Conservation (phyloP, 2,113 vertebrate species). For the Scomber japonicus region DNA sequence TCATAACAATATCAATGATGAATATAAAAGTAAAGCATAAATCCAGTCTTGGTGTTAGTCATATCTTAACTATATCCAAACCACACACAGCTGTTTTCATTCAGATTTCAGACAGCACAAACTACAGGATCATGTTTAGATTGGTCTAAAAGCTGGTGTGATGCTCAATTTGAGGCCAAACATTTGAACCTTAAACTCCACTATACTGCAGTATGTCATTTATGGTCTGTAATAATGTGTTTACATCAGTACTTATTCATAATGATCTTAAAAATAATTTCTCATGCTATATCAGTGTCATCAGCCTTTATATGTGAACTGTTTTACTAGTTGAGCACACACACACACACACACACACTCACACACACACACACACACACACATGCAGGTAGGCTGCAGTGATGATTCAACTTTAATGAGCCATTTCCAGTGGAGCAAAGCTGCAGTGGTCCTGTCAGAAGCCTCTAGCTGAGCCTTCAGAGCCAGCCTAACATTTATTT, state of each 20-base stretch:
- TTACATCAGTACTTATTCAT: background rate
- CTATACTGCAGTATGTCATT: background rate
- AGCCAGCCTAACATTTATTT: conserved; percentile 45
- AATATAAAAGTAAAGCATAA: too few species aligned
- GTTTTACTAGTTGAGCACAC: background rate
- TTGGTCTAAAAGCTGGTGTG: too few species aligned
- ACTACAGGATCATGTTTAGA: too few species aligned
- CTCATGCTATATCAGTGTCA: background rate
- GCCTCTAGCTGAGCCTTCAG: conserved; percentile 39
- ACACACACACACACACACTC: background rate
- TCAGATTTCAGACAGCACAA: background rate
- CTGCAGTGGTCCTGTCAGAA: conserved; percentile 23
- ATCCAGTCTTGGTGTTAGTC: too few species aligned
- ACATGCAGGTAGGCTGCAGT: conserved; percentile 10
- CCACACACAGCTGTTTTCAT: too few species aligned
- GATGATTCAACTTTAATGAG: conserved; percentile 43
- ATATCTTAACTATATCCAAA: too few species aligned
- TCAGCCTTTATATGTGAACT: background rate
- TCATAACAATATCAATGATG: too few species aligned
- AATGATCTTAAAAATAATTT: background rate
- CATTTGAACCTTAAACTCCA: background rate
- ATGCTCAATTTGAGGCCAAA: background rate
- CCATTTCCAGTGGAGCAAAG: conserved; percentile 33
- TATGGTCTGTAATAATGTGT: background rate
- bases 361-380: background rate